A percentile compares a stretch with the other conserved stretches of the same genome.
Conservation (phyloP, 2,113 vertebrate genomes). For the Gobio gobio region DNA sequence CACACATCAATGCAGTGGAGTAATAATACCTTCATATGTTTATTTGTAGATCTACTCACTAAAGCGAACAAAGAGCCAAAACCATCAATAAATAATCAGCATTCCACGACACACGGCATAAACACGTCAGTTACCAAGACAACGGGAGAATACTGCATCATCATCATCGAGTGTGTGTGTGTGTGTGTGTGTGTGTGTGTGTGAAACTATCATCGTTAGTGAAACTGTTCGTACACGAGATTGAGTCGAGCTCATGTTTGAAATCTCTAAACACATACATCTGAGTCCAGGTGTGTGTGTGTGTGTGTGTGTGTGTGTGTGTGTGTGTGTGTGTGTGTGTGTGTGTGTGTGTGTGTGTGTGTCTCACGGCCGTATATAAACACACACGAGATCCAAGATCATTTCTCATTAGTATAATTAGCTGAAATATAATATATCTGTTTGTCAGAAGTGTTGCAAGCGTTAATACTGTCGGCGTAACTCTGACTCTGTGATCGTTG, state of each 20-base stretch:
- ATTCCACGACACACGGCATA: slow-evolving; percentile 70
- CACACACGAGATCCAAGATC: neutral
- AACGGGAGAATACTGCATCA: slow-evolving; percentile 26
- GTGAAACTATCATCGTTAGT: neutral
- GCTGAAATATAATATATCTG: neutral
- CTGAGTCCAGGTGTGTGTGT: too few species aligned
- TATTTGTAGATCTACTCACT: slow-evolving; percentile 68
- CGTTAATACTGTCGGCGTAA: slow-evolving; percentile 42
- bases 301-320: too few species aligned
- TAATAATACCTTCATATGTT: slow-evolving; percentile 59
- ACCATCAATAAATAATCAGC: slow-evolving; percentile 80
- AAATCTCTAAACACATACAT: too few species aligned
- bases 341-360: too few species aligned
- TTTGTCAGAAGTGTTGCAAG: neutral
- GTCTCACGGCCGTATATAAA: too few species aligned
- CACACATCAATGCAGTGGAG: slow-evolving; percentile 76
- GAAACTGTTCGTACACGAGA: neutral
- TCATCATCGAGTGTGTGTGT: neutral
- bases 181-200: neutral
- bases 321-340: too few species aligned
- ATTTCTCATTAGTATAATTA: neutral
- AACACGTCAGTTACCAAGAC: slow-evolving; percentile 68
- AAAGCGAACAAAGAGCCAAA: slow-evolving; percentile 66
- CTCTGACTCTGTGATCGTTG: neutral
- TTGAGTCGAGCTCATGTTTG: too few species aligned